These are phyloP conservation scores for Caenorhabditis wallacei DNA, from an alignment of 2,888 invertebrate species.

Conservation along the genomic window DNA sequence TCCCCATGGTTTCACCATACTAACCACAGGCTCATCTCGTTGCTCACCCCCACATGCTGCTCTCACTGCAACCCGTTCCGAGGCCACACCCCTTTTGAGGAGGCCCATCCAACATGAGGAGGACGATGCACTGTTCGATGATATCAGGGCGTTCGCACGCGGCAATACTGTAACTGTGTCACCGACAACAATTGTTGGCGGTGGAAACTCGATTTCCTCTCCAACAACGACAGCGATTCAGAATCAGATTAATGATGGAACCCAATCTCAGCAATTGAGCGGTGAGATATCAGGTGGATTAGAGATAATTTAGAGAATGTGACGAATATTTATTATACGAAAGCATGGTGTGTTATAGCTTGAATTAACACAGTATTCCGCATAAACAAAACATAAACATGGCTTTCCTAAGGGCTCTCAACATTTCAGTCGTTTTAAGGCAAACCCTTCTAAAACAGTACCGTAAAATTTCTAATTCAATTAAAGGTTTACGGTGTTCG, in stretches of 20 bases:
- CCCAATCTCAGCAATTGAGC: slow-evolving; percentile 41
- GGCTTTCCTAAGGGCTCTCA: slow-evolving; percentile 18
- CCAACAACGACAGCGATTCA: slow-evolving; percentile 7
- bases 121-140: slow-evolving; percentile 70
- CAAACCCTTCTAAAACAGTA: too few species aligned
- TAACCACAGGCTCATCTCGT: slow-evolving; percentile 65
- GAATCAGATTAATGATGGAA: slow-evolving; percentile 20
- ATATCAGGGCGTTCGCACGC: slow-evolving; percentile 71
- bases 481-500: too few species aligned
- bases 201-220: slow-evolving; percentile 11
- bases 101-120: slow-evolving; percentile 61
- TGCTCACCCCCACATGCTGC: slow-evolving; percentile 73
- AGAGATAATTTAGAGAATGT: background rate
- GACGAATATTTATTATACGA: background rate
- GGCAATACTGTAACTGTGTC: slow-evolving; percentile 70
- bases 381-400: background rate
- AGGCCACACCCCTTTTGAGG: slow-evolving; percentile 69
- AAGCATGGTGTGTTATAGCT: slow-evolving; percentile 36
- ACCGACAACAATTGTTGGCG: slow-evolving; percentile 39
- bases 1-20: slow-evolving; percentile 31
- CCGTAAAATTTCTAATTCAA: too few species aligned
- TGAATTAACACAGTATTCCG: slow-evolving; percentile 25
- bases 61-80: slow-evolving; percentile 67
- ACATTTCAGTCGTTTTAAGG: too few species aligned
- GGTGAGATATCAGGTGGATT: too few species aligned